Conservation (phyloP, 2,888 invertebrate genomes). For the Pseudolycoriella hygida region DNA sequence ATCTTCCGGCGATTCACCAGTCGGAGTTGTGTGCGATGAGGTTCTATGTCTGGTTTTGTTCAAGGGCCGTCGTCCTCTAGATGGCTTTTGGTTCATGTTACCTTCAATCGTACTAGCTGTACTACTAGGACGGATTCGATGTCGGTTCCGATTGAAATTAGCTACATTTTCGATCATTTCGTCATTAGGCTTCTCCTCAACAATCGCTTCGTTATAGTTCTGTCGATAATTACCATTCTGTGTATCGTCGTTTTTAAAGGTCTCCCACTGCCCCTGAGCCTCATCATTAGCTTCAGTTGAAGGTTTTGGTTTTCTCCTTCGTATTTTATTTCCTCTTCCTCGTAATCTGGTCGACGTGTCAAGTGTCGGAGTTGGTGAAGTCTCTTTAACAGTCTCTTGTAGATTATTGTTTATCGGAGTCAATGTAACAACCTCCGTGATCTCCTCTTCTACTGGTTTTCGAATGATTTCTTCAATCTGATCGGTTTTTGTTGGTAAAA, state of each 20-base stretch:
- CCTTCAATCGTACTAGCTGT: neutral
- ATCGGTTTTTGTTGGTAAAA: conserved; percentile 4
- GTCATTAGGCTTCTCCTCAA: neutral
- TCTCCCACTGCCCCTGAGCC: neutral
- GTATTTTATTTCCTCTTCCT: conserved; percentile 1
- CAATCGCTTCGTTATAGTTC: neutral
- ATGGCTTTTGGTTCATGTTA: neutral
- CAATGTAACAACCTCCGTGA: conserved; percentile 2
- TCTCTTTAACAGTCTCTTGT: neutral
- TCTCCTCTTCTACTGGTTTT: conserved; percentile 1
- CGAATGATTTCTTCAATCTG: conserved; percentile 3
- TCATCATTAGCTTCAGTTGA: neutral
- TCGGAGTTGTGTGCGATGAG: neutral
- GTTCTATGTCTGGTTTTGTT: neutral
- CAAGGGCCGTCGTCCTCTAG: neutral
- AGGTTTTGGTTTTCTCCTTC: conserved; percentile 5
- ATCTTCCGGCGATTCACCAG: neutral
- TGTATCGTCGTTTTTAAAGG: neutral
- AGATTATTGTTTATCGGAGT: neutral
- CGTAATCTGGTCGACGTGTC: neutral
- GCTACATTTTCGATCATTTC: no score
- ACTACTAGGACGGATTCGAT: no score
- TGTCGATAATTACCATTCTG: neutral
- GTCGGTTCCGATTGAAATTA: no score
- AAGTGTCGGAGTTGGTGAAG: neutral